Evolutionary conservation across 2,797 vertebrate species (phyloP), one percentile per base, ranked within the genome.

Genomic region (Scleropages formosus): DNA sequence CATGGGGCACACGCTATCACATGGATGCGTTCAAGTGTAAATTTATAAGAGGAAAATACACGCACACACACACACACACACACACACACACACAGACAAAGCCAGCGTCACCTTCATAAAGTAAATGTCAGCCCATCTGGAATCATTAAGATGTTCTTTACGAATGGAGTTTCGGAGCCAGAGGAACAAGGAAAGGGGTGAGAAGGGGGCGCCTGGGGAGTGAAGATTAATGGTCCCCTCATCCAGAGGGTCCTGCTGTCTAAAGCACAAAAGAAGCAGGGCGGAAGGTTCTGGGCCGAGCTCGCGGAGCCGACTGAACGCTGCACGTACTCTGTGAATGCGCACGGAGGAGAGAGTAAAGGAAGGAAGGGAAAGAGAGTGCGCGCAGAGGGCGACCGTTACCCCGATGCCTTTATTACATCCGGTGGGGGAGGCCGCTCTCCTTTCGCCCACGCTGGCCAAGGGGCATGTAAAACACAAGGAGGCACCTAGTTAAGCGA

Each of bases 131-230:
- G 83, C 85, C 90, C 91, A 91, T 90, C 89, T 91, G 90, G 90
- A 87, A 89, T 81, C 87, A 89, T 88, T 90, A 88, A 88, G 86
- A 89, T 86, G 88, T 85, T 89, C 88, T 90, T 90, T 90, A 90
- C 92, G 90, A 91, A 90, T 90, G 86, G 87, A 85, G 84, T 82
- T 82, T 82, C 78, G 84, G 81, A 85, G 80, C 82, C 69, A 84
- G 80, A 80, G 84, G 86, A 88, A 88, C 87, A 90, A 89, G 87
- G 87, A n/a, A 31, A 6, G 31, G 31, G 46, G 20, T 15, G 66
- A 68, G 44, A 4, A 49, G 66, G 39, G 15, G 15, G 27, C n/a
- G 27, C 1, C 3, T 1, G 60, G 24, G 22, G 31, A 6, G 31
- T 39, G 31, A 2, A 39, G 31, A 39, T 31, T 39, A n/a, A n/a